These are phyloP conservation scores for Cylloceria caligata DNA, from an alignment of 2,888 invertebrate genomes.

Conservation along the genomic window DNA sequence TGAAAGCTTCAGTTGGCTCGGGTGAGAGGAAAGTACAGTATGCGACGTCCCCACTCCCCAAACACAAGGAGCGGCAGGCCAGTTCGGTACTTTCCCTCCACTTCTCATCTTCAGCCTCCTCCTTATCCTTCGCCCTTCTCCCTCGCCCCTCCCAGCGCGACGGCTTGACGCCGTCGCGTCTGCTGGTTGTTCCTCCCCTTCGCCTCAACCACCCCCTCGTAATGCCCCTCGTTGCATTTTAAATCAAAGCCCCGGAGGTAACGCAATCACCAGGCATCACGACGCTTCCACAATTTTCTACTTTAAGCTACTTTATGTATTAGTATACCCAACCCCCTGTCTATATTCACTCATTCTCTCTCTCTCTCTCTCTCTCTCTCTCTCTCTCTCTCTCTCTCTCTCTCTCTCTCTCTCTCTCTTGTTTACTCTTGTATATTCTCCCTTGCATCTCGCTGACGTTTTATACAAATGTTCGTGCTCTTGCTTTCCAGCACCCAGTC, in stretches of 20 bases:
- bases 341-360: constrained; percentile 56
- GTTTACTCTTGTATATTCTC: constrained; percentile 11
- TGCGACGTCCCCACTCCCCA: constrained; percentile 51
- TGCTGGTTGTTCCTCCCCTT: constrained; percentile 54
- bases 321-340: constrained; percentile 77
- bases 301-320: constrained; percentile 85
- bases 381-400: constrained; percentile 60
- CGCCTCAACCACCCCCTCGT: constrained; percentile 60
- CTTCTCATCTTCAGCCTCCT: constrained; percentile 56
- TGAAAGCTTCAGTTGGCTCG: constrained; percentile 37
- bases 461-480: constrained; percentile 25
- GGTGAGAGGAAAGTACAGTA: constrained; percentile 40
- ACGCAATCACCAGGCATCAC: constrained; percentile 85
- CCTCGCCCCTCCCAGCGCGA: constrained; percentile 62
- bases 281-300: constrained; percentile 85
- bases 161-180: constrained; percentile 61
- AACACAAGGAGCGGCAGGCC: not conserved
- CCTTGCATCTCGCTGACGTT: constrained; percentile 50
- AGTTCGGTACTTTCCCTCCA: constrained; percentile 11
- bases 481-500: constrained; percentile 33
- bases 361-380: constrained; percentile 39
- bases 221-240: constrained; percentile 84
- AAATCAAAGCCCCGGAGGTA: constrained; percentile 85
- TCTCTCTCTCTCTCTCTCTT: constrained; percentile 16
- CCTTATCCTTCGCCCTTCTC: constrained; percentile 55